Percentiles rank a stretch among this genome's conserved stretches.
These are phyloP conservation scores for Pristionchus arcanus DNA, from an alignment of 2,888 invertebrate genomes.

Conservation along the genomic window DNA sequence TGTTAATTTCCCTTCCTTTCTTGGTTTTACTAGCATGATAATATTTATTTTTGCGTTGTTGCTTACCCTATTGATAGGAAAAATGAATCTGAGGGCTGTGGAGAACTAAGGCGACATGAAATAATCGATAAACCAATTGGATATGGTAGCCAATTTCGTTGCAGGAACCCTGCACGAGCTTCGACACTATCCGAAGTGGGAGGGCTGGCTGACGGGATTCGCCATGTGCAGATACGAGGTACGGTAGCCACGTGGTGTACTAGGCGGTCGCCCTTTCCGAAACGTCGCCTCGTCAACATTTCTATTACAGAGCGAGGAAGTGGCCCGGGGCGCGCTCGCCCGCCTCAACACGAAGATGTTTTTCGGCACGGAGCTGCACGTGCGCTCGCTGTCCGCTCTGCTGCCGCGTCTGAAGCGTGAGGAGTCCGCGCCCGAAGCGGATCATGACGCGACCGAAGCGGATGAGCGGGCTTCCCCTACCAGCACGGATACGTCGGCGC, in stretches of 20 bases:
- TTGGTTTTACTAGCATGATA: no score
- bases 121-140: neutral
- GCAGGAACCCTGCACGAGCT: neutral
- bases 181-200: neutral
- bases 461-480: neutral
- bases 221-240: slow-evolving; percentile 37
- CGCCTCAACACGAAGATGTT: neutral
- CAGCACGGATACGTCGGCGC: neutral
- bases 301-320: slow-evolving; percentile 31
- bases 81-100: no score
- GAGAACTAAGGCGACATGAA: no score
- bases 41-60: no score
- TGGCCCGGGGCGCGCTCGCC: neutral
- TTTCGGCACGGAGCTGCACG: slow-evolving; percentile 27
- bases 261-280: neutral
- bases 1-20: no score
- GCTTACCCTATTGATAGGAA: no score
- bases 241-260: neutral
- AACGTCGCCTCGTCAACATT: neutral
- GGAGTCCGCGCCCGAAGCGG: neutral
- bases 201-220: neutral
- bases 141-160: neutral
- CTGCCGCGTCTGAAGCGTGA: neutral
- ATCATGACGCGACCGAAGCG: slow-evolving; percentile 4
- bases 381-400: neutral